A percentile compares a stretch with the other conserved stretches of the same genome.
Evolutionary conservation across 30 jellyfish, hydroid and myxozoan species (phyloP).

Genomic region (Rhopilema esculentum): DNA sequence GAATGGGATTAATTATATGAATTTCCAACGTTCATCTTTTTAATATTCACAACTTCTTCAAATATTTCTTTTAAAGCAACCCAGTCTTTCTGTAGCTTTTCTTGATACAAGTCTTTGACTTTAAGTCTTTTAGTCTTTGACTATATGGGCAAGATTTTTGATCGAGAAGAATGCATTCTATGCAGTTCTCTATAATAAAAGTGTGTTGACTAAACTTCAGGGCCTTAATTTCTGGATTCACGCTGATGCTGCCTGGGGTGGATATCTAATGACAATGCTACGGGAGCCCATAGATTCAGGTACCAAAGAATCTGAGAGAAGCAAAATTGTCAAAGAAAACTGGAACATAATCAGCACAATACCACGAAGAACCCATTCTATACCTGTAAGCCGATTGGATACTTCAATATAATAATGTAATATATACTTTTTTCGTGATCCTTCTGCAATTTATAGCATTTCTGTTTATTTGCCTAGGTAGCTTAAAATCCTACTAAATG

Average conservation of each 20-base stretch:
- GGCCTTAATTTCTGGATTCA: conserved; percentile 74
- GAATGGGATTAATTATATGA: too few relatives aligned
- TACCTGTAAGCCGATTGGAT: conserved; percentile 19
- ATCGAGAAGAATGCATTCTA: neutral
- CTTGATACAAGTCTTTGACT: too few relatives aligned
- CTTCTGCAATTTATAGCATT: neutral
- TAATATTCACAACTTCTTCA: too few relatives aligned
- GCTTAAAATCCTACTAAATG: too few relatives aligned
- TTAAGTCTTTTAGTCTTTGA: too few relatives aligned
- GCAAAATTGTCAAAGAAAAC: neutral
- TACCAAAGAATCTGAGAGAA: neutral
- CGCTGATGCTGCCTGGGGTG: conserved; percentile 89
- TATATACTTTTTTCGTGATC: neutral
- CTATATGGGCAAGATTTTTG: neutral
- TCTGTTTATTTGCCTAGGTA: too few relatives aligned
- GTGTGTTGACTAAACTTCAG: neutral
- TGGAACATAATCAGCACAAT: neutral
- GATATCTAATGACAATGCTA: conserved; percentile 61
- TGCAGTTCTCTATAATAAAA: neutral
- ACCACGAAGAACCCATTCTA: conserved; percentile 20
- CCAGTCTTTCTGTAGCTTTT: too few relatives aligned
- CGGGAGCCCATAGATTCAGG: conserved; percentile 33
- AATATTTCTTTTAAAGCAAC: too few relatives aligned
- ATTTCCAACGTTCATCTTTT: too few relatives aligned
- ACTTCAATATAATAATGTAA: neutral